Conservation (phyloP, 1,140 invertebrate genomes). For the Euglossa dilemma region DNA sequence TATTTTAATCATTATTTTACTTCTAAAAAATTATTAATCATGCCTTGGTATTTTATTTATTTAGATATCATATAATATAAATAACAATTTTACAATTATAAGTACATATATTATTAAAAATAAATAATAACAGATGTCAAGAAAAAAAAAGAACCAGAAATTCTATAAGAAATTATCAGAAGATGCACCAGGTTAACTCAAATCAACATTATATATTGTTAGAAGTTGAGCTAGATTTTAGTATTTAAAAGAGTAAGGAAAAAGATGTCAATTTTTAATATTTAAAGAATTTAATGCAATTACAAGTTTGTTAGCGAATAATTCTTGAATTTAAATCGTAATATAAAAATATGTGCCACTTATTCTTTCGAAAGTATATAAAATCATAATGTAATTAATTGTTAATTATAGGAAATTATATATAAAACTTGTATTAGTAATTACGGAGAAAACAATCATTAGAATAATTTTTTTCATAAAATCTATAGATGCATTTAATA, state of each 20-base stretch:
- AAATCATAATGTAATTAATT: neutral
- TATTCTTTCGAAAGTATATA: neutral
- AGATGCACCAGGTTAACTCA: conserved; percentile 17
- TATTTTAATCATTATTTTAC: conserved; percentile 7
- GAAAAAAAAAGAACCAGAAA: conserved; percentile 11
- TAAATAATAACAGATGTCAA: neutral
- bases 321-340: neutral
- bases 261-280: neutral
- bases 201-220: neutral
- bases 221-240: neutral
- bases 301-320: neutral
- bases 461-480: conserved; percentile 16
- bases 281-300: neutral
- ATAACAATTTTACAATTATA: neutral
- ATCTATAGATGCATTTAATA: neutral
- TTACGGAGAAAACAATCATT: neutral
- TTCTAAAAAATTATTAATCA: neutral
- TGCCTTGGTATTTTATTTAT: neutral
- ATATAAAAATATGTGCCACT: neutral
- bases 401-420: neutral
- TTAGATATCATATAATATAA: neutral
- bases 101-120: neutral
- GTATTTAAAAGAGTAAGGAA: neutral
- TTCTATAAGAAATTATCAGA: conserved; percentile 18
- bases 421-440: conserved; percentile 13